A percentile compares a stretch with the other conserved stretches of the same genome.
Conservation (phyloP, 1,140 invertebrate genomes). For the Cyrtorhinus lividipennis region DNA sequence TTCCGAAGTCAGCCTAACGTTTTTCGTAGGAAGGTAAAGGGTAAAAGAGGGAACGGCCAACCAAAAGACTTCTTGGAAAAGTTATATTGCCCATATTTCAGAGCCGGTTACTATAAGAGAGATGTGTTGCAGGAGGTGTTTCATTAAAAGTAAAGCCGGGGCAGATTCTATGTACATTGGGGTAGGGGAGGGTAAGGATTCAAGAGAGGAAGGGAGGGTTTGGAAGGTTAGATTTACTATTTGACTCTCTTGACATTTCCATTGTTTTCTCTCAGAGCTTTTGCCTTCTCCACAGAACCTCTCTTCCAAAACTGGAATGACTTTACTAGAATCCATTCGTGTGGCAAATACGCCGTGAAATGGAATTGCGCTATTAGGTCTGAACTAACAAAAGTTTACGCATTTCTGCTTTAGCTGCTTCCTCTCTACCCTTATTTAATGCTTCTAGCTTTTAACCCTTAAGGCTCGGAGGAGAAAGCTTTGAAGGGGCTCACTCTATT, state of each 20-base stretch:
- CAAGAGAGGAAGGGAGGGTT: not conserved
- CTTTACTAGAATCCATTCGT: constrained; percentile 16
- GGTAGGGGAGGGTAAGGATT: not conserved
- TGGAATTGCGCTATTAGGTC: constrained; percentile 17
- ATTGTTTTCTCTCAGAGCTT: constrained; percentile 13
- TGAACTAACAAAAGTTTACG: constrained; percentile 17
- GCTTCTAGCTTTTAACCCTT: constrained; percentile 4
- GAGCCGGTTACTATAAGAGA: constrained; percentile 1
- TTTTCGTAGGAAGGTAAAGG: no score
- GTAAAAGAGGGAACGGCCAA: no score
- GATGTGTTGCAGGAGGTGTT: constrained; percentile 9
- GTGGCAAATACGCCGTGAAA: constrained; percentile 16
- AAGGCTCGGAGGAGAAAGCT: not conserved
- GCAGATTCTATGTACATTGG: constrained; percentile 13
- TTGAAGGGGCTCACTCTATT: constrained; percentile 1
- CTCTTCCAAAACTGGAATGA: constrained; percentile 15
- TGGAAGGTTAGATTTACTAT: constrained; percentile 14
- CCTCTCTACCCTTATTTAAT: not conserved
- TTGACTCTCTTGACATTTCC: constrained; percentile 15
- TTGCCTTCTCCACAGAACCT: not conserved
- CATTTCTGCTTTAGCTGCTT: constrained; percentile 3
- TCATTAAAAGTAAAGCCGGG: constrained; percentile 14
- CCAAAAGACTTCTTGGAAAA: no score
- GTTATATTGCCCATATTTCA: constrained; percentile 8
- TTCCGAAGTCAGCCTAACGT: no score